These are phyloP conservation scores for Laterallus jamaicensis DNA, from an alignment of 2,113 vertebrate genomes.

Conservation along the genomic window DNA sequence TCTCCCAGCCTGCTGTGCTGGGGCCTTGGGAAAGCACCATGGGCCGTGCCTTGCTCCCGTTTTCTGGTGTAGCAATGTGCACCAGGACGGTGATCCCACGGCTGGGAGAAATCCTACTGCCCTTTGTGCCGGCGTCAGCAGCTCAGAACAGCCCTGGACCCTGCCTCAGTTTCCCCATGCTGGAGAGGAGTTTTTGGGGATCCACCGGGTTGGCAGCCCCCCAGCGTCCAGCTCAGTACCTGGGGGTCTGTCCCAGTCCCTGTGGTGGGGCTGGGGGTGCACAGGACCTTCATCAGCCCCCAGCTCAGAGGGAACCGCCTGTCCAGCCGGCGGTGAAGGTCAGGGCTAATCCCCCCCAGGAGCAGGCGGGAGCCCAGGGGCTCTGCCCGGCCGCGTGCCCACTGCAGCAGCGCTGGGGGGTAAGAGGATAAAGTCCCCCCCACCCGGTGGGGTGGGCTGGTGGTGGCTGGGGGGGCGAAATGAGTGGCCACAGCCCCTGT, in stretches of 20 bases:
- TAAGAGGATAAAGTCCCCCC: slow-evolving; percentile 13
- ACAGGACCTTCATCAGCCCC: neutral
- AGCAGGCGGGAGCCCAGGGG: neutral
- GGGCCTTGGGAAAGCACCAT: slow-evolving; percentile 15
- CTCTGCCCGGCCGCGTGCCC: neutral
- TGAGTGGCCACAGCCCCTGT: neutral
- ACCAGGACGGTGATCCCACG: neutral
- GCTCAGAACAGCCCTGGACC: neutral
- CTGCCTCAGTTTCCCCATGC: neutral
- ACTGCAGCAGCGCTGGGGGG: neutral
- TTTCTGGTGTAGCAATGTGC: neutral
- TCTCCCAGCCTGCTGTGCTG: neutral
- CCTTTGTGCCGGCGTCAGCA: neutral
- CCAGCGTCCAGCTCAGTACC: accelerated
- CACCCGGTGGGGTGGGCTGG: neutral
- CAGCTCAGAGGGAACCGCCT: neutral
- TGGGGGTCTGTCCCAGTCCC: too few relatives aligned
- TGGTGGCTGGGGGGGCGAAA: neutral
- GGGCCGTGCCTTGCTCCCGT: neutral
- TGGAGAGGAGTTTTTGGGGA: neutral
- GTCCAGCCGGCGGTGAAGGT: neutral
- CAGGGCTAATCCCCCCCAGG: neutral
- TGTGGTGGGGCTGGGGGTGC: neutral
- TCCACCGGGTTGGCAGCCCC: accelerated
- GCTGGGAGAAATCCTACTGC: neutral